Conservation (phyloP, 2,797 vertebrate species). For the Aselliscus stoliczkanus region DNA sequence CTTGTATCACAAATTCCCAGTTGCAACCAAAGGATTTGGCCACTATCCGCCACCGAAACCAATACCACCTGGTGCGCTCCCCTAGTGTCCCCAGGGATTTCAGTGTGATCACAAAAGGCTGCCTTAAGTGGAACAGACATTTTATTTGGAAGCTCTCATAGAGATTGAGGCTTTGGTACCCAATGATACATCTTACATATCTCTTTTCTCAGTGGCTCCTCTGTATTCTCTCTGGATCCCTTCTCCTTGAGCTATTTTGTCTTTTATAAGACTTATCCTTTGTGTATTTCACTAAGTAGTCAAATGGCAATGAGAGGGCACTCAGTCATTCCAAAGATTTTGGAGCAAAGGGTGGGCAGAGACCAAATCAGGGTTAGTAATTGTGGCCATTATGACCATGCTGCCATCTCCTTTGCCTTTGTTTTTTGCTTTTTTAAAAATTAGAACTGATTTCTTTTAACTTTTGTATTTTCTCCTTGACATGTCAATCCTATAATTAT, state of each 20-base stretch:
- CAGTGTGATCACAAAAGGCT: background rate
- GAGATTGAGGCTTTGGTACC: background rate
- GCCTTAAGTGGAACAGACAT: too few relatives aligned
- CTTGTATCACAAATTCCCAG: background rate
- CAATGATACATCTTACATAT: background rate
- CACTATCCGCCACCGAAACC: background rate
- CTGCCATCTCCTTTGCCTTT: background rate
- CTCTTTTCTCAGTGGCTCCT: background rate
- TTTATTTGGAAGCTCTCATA: background rate
- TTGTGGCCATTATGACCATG: background rate
- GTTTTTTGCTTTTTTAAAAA: background rate
- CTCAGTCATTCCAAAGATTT: background rate
- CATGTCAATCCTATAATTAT: background rate
- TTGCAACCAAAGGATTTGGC: background rate
- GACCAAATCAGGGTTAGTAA: background rate
- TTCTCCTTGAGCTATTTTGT: background rate
- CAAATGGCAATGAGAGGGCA: background rate
- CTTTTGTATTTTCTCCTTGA: background rate
- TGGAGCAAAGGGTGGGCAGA: background rate
- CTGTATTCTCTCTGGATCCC: background rate
- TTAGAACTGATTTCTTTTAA: background rate
- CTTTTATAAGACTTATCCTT: background rate
- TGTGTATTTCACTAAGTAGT: background rate
- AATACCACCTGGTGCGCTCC: background rate
- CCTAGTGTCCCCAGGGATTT: background rate